A percentile compares a stretch with the other conserved stretches of the same genome.
These are phyloP conservation scores for Drosophila baimaii DNA, from an alignment of 1,140 invertebrate genomes.

Conservation along the genomic window DNA sequence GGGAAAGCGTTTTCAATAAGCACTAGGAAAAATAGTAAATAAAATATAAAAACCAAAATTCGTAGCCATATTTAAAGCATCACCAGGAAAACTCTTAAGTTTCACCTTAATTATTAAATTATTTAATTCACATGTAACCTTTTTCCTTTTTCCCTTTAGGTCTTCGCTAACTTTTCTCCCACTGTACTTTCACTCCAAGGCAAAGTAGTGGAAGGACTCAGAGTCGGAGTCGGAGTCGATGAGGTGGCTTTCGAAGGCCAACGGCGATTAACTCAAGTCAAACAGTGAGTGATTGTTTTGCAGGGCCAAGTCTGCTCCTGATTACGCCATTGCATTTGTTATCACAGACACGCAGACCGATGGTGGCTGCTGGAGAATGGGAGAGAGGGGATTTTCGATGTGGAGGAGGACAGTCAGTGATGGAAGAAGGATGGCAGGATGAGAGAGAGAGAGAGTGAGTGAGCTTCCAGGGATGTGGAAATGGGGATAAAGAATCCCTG, in stretches of 20 bases:
- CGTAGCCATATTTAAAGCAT: too few species aligned
- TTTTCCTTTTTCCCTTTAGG: too few species aligned
- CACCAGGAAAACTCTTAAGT: not conserved
- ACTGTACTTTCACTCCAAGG: conserved; percentile 24
- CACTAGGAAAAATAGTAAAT: conserved; percentile 1
- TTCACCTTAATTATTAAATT: too few species aligned
- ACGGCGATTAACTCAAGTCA: conserved; percentile 80
- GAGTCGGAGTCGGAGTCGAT: conserved; percentile 52
- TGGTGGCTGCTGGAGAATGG: not conserved
- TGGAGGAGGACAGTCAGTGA: not conserved
- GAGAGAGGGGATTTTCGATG: conserved; percentile 11
- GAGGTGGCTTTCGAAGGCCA: conserved; percentile 62
- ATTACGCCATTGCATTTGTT: conserved; percentile 77
- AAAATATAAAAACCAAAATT: too few species aligned
- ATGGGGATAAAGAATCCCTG: conserved; percentile 34
- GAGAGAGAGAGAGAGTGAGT: not conserved
- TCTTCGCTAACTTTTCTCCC: not conserved
- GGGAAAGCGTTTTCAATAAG: conserved; percentile 28
- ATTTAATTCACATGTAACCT: not conserved
- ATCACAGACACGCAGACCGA: conserved; percentile 54
- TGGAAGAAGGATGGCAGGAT: conserved; percentile 4
- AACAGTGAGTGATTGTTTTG: conserved; percentile 82
- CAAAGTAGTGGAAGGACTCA: conserved; percentile 41
- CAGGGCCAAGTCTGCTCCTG: conserved; percentile 68
- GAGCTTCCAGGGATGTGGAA: not conserved